These are phyloP conservation scores for Nibea albiflora DNA, from an alignment of 2,113 vertebrate species.

Conservation along the genomic window DNA sequence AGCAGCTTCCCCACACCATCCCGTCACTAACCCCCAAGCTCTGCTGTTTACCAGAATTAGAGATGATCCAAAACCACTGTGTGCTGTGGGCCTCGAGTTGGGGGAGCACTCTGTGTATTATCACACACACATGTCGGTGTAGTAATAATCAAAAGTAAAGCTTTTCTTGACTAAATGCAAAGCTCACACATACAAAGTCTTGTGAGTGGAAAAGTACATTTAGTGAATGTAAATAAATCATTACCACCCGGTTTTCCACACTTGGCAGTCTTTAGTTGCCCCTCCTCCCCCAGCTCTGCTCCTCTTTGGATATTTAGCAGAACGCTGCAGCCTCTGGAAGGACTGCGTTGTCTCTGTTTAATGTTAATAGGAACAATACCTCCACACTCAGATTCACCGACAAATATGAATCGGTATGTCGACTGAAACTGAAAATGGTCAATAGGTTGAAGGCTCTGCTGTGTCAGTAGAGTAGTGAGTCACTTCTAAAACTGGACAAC, in stretches of 20 bases:
- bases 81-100: slow-evolving; percentile 20
- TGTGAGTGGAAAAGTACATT: slow-evolving; percentile 24
- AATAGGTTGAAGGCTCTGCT: background rate
- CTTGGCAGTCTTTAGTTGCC: slow-evolving; percentile 25
- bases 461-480: slow-evolving; percentile 11
- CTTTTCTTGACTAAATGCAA: slow-evolving; percentile 12
- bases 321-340: slow-evolving; percentile 1
- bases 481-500: background rate
- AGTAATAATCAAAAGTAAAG: slow-evolving; percentile 13
- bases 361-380: slow-evolving; percentile 4
- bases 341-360: slow-evolving; percentile 9
- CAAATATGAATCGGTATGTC: slow-evolving; percentile 20
- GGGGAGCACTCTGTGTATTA: slow-evolving; percentile 38
- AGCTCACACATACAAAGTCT: slow-evolving; percentile 1
- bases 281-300: background rate
- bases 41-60: slow-evolving; percentile 40
- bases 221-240: slow-evolving; percentile 40
- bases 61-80: slow-evolving; percentile 46
- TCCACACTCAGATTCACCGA: slow-evolving; percentile 11
- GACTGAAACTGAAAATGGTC: slow-evolving; percentile 20
- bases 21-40: slow-evolving; percentile 29
- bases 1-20: slow-evolving; percentile 45
- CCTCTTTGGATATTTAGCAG: slow-evolving; percentile 30
- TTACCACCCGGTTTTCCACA: slow-evolving; percentile 35
- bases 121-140: slow-evolving; percentile 30